Percentiles rank a stretch among this genome's conserved stretches.
Evolutionary conservation across 1,140 invertebrate species (phyloP).

Genomic region (Bombus vancouverensis): DNA sequence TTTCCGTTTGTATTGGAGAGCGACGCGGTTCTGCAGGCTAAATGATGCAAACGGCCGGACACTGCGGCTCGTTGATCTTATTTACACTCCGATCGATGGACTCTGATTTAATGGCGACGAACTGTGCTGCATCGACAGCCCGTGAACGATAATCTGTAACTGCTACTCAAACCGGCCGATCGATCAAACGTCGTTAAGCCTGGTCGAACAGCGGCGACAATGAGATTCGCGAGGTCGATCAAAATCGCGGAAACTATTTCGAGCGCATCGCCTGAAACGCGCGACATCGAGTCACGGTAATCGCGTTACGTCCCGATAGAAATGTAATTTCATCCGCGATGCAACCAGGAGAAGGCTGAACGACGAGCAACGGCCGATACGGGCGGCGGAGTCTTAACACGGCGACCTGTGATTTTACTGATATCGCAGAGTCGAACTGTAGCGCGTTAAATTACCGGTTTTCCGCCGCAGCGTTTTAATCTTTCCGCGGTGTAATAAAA

Average conservation of each 20-base stretch:
- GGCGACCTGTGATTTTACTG: not conserved
- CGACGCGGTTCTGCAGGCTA: not conserved
- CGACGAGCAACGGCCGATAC: not conserved
- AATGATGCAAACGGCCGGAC: constrained; percentile 21
- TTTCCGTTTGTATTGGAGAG: constrained; percentile 1
- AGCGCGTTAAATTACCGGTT: not conserved
- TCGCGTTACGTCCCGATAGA: constrained; percentile 18
- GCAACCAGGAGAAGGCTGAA: not conserved
- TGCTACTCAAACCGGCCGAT: constrained; percentile 24
- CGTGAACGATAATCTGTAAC: constrained; percentile 34
- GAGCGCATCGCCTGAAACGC: constrained; percentile 9
- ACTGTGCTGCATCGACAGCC: not conserved
- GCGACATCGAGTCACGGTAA: constrained; percentile 9
- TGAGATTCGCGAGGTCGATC: constrained; percentile 40
- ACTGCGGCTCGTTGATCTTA: constrained; percentile 59
- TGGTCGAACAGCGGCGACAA: constrained; percentile 24
- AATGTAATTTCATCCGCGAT: constrained; percentile 7
- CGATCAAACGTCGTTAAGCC: constrained; percentile 35
- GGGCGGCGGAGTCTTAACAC: not conserved
- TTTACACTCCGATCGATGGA: constrained; percentile 49
- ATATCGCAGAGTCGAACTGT: not conserved
- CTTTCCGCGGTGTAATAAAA: not conserved
- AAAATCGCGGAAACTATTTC: constrained; percentile 31
- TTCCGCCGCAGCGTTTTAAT: not conserved
- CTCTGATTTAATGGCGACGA: constrained; percentile 55